Conservation (phyloP, 2,113 vertebrate species). For the Saccopteryx bilineata region DNA sequence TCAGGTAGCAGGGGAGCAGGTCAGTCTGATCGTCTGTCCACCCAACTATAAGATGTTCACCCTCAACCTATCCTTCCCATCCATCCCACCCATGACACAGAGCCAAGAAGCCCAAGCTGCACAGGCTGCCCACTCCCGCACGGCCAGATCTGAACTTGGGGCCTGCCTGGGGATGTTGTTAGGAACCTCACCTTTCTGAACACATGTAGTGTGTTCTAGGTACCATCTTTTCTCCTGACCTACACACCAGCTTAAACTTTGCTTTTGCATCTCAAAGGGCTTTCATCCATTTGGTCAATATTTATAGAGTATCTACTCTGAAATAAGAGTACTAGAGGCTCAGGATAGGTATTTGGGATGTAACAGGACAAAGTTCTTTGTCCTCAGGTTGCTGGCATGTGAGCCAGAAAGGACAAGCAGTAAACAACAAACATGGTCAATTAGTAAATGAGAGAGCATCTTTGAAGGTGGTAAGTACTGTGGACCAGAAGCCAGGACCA, state of each 20-base stretch:
- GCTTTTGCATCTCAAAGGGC: neutral
- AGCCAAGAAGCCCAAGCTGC: neutral
- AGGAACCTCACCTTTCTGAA: neutral
- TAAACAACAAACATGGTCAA: neutral
- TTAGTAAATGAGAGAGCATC: neutral
- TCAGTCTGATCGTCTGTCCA: neutral
- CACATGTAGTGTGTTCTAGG: neutral
- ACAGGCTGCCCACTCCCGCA: neutral
- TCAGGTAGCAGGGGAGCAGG: neutral
- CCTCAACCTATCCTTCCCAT: neutral
- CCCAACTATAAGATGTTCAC: neutral
- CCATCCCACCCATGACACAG: neutral
- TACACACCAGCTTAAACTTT: neutral
- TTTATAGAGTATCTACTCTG: neutral
- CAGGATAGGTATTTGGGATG: neutral
- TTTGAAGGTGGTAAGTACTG: neutral
- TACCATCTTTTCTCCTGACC: neutral
- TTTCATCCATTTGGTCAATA: neutral
- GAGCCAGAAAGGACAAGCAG: neutral
- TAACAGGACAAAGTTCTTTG: neutral
- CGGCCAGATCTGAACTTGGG: neutral
- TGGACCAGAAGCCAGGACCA: neutral
- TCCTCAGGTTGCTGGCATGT: neutral
- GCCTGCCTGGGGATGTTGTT: neutral
- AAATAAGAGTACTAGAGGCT: neutral